phyloP scores from a whole-genome alignment of 2,113 vertebrate genomes.

The Ageneiosus marmoratus region DNA sequence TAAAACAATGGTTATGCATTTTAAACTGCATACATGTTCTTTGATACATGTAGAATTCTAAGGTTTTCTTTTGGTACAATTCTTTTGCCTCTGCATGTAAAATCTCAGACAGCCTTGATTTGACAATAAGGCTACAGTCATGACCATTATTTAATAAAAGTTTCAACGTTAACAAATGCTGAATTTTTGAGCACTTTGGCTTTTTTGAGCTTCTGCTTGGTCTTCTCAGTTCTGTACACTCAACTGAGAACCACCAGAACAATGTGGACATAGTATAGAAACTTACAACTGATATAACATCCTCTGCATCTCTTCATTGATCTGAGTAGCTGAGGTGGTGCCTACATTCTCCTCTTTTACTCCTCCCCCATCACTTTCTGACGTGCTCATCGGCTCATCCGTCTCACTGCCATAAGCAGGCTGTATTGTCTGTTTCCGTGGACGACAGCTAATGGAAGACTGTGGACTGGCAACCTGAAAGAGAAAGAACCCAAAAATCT shows the following conservation, averaged over 20 bases:
- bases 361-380: conserved; percentile 68
- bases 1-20: not conserved
- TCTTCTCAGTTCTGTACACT: not conserved
- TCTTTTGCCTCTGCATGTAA: not conserved
- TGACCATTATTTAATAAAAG: not conserved
- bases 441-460: conserved; percentile 66
- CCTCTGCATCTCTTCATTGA: conserved; percentile 98
- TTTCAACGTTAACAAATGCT: not conserved
- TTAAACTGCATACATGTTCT: not conserved
- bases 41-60: not conserved
- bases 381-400: conserved; percentile 72
- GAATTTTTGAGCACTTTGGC: not conserved
- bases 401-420: conserved; percentile 69
- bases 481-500: conserved; percentile 22
- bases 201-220: not conserved
- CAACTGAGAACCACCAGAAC: not conserved
- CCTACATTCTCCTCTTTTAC: conserved; percentile 77
- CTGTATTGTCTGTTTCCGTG: conserved; percentile 68
- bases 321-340: conserved; percentile 81
- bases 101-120: not conserved
- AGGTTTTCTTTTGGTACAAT: too few relatives aligned
- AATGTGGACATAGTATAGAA: not conserved
- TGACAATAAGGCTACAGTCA: not conserved
- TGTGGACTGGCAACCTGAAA: conserved; percentile 68
- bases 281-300: conserved; percentile 97